Evolutionary conservation across 2,113 vertebrate genomes (phyloP).

Genomic region (Lynx canadensis): DNA sequence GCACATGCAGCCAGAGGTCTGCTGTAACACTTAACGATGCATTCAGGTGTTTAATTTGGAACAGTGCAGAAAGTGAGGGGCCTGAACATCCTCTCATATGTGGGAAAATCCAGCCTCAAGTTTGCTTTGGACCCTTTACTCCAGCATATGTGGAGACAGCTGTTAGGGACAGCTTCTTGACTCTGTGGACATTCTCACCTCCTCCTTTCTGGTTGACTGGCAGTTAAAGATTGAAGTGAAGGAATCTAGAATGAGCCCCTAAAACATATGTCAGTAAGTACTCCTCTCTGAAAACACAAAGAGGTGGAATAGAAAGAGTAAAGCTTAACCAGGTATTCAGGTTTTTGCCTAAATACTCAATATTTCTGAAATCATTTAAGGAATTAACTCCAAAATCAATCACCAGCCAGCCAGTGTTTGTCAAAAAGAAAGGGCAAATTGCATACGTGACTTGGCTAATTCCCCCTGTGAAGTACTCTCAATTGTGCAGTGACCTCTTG

Average conservation of each 20-base stretch:
- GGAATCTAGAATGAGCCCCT: neutral
- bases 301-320: neutral
- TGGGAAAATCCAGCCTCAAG: no score
- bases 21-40: neutral
- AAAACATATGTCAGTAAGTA: neutral
- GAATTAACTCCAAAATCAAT: neutral
- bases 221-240: neutral
- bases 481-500: neutral
- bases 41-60: neutral
- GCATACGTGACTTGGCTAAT: neutral
- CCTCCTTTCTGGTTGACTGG: neutral
- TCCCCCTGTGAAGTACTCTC: neutral
- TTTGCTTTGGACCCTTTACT: neutral
- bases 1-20: neutral
- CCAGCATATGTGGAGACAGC: neutral
- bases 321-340: neutral
- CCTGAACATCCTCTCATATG: neutral
- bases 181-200: neutral
- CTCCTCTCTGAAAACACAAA: neutral
- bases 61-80: neutral
- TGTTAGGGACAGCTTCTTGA: neutral
- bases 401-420: conserved; percentile 1
- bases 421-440: conserved; percentile 18
- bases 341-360: neutral
- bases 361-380: conserved; percentile 35